Base-by-base conservation (phyloP, 2,888 invertebrate species). In the Blera fallax region DNA sequence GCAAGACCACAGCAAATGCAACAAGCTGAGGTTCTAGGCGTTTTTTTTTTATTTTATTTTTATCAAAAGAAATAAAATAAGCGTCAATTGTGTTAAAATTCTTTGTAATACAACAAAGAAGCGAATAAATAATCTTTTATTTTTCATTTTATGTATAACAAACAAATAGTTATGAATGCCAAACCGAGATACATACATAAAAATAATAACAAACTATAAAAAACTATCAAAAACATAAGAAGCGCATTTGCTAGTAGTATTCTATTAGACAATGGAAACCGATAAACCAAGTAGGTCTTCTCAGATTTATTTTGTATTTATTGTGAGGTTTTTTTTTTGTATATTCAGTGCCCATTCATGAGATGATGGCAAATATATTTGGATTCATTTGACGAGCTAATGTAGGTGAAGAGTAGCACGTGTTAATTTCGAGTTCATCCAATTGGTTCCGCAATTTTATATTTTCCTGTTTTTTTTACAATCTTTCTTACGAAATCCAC, bases 191-290 rank as follows among this genome's bases (percentile, higher is more conserved):
- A 65, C n/a, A 45, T 48, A 67, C 50, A 52, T 40, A 54, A n/a
- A 48, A 48, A 76, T 54, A 50, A 70, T 48, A 50, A n/a, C n/a
- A n/a, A n/a, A n/a, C n/a, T n/a, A n/a, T n/a, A n/a, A n/a, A n/a
- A n/a, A 52, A 60, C 58, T 60, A 70, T 78, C 43, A 70, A 29
- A 50, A 69, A 77, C 60, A 50, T 60, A 69, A 50, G 34, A 77
- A 77, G 77, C 77, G 67, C 77, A 60, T 77, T 69, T 69, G 76
- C 45, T 27, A 40, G 32, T 60, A 77, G 50, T n/a, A 60, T 58
- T 77, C 60, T 67, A 3, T 69, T 50, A 67, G 60, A 67, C 67
- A 67, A 40, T 50, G 7, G 14, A 8, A 54, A 34, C 45, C 32
- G 50, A 29, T 65, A 45, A 29, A 21, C 67, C 69, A 60, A 67